A percentile compares a stretch with the other conserved stretches of the same genome.
Evolutionary conservation across 2,113 vertebrate genomes (phyloP).

Genomic region (Sciurus niger): DNA sequence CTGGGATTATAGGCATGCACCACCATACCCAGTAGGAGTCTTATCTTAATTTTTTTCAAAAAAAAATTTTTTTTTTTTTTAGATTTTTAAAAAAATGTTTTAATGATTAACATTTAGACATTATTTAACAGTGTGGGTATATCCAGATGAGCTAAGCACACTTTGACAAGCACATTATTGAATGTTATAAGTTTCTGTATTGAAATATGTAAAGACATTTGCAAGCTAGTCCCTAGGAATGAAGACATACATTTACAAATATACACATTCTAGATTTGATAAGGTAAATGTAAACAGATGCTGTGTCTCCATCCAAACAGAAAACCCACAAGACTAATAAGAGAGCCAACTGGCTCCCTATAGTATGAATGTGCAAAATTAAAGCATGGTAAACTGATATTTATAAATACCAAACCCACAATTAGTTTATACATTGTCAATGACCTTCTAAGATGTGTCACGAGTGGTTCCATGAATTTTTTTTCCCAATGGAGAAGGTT

Average conservation of each 20-base stretch:
- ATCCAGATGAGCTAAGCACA: slow-evolving; percentile 90
- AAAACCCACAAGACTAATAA: slow-evolving; percentile 85
- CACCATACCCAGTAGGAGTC: background rate
- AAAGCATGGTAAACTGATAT: slow-evolving; percentile 88
- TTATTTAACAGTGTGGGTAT: slow-evolving; percentile 88
- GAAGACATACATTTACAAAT: slow-evolving; percentile 85
- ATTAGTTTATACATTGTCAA: slow-evolving; percentile 83
- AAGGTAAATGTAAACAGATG: slow-evolving; percentile 89
- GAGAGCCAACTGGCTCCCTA: slow-evolving; percentile 85
- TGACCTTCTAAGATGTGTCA: slow-evolving; percentile 80
- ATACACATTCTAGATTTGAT: slow-evolving; percentile 83
- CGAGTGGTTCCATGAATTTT: slow-evolving; percentile 73
- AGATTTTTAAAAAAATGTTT: slow-evolving; percentile 86
- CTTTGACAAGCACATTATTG: slow-evolving; percentile 81
- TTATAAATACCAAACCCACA: slow-evolving; percentile 89
- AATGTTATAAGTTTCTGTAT: slow-evolving; percentile 87
- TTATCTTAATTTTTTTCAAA: background rate
- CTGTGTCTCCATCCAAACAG: slow-evolving; percentile 87
- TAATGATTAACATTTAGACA: slow-evolving; percentile 90
- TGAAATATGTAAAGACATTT: slow-evolving; percentile 88
- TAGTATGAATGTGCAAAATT: slow-evolving; percentile 89
- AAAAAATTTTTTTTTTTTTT: too few relatives aligned
- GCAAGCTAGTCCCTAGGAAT: slow-evolving; percentile 89
- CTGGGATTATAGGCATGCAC: background rate
- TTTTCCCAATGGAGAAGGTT: slow-evolving; percentile 79